Percentiles rank a stretch among this genome's conserved stretches.
phyloP scores from a whole-genome alignment of 2,888 invertebrate genomes.

The Cryptocephalus primarius region DNA sequence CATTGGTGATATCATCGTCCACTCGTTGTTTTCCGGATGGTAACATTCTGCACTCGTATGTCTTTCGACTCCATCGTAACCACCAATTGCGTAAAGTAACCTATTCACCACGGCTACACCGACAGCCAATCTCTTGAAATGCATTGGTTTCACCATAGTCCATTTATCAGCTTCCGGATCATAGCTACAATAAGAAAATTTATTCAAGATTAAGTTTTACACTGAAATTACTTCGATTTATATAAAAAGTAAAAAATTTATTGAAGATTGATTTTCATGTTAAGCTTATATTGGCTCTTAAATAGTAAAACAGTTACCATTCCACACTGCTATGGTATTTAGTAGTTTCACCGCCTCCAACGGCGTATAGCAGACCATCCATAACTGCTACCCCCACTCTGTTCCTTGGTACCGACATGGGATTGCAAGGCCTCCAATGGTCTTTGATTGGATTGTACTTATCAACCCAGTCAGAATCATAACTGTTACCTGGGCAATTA shows the following conservation, averaged over 20 bases:
- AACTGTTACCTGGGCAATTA: slow-evolving; percentile 78
- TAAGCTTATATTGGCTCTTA: no score
- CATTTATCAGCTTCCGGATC: slow-evolving; percentile 79
- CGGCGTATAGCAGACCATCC: slow-evolving; percentile 83
- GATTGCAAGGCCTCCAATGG: slow-evolving; percentile 76
- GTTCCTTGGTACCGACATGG: slow-evolving; percentile 80
- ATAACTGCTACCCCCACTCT: slow-evolving; percentile 90
- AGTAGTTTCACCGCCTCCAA: slow-evolving; percentile 80
- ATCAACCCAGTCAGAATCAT: slow-evolving; percentile 83
- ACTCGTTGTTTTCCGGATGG: slow-evolving; percentile 84
- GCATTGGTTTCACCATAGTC: slow-evolving; percentile 66
- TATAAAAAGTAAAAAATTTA: no score
- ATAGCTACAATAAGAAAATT: slow-evolving; percentile 46
- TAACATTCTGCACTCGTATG: slow-evolving; percentile 79
- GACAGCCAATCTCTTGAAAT: slow-evolving; percentile 67
- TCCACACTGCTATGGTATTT: slow-evolving; percentile 84
- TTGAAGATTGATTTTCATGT: no score
- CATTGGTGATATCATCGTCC: slow-evolving; percentile 76
- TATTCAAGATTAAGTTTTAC: no score
- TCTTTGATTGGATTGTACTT: slow-evolving; percentile 77
- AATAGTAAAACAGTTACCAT: slow-evolving; percentile 44
- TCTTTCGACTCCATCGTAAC: slow-evolving; percentile 73
- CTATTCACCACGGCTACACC: slow-evolving; percentile 71
- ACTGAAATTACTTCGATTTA: no score
- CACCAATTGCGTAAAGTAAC: slow-evolving; percentile 64